These are phyloP conservation scores for Drosophila mayri DNA, from an alignment of 1,140 invertebrate genomes.

Conservation along the genomic window DNA sequence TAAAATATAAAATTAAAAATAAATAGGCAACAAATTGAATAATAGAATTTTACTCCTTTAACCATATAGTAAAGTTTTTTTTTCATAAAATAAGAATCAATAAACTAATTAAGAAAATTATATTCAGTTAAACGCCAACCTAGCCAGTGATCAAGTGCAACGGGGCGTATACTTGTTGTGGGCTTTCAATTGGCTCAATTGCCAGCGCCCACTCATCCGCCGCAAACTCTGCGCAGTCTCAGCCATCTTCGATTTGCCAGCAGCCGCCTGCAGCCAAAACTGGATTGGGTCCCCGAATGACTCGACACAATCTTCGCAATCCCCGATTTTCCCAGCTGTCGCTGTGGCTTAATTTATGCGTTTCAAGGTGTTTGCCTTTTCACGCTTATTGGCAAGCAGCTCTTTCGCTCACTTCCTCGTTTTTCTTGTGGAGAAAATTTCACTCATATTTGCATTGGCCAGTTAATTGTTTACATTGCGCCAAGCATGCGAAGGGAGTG, in stretches of 20 bases:
- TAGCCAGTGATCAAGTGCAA: constrained; percentile 36
- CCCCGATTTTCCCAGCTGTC: constrained; percentile 22
- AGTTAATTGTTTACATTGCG: constrained; percentile 51
- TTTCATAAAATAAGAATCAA: neutral
- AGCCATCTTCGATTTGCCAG: constrained; percentile 43
- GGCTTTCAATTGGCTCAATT: constrained; percentile 60
- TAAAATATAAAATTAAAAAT: too few species aligned
- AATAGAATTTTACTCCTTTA: too few species aligned
- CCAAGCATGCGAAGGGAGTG: constrained; percentile 41
- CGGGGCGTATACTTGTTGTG: constrained; percentile 41
- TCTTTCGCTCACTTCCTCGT: constrained; percentile 26
- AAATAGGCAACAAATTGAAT: too few species aligned
- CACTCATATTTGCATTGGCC: constrained; percentile 42
- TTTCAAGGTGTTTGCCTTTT: constrained; percentile 58
- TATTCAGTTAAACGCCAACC: neutral
- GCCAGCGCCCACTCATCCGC: constrained; percentile 47
- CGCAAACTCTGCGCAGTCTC: constrained; percentile 15
- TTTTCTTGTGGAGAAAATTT: constrained; percentile 39
- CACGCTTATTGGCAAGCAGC: constrained; percentile 45
- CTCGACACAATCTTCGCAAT: neutral
- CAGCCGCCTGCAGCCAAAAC: constrained; percentile 34
- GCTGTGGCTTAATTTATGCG: constrained; percentile 44
- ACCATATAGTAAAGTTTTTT: too few species aligned
- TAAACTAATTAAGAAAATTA: neutral
- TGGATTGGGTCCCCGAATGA: constrained; percentile 26